phyloP scores from a whole-genome alignment of 1,140 invertebrate species.

The Trichogramma pretiosum region DNA sequence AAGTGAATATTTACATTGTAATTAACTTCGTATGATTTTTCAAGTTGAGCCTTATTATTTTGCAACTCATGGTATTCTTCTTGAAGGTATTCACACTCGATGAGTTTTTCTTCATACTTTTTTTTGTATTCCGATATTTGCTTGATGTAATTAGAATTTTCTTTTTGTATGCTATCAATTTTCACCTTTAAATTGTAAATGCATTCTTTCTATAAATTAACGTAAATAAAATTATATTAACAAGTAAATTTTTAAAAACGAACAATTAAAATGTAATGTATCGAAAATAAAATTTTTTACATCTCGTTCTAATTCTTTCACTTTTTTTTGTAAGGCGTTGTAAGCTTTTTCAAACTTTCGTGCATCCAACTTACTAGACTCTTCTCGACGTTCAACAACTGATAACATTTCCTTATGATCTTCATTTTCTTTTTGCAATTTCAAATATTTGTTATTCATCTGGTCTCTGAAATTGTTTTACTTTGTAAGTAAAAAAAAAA shows the following conservation, averaged over 20 bases:
- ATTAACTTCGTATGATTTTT: slow-evolving; percentile 1
- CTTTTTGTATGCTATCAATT: slow-evolving; percentile 1
- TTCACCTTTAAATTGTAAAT: slow-evolving; percentile 1
- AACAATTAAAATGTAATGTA: slow-evolving; percentile 1
- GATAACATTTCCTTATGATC: slow-evolving; percentile 19
- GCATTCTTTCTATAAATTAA: slow-evolving; percentile 10
- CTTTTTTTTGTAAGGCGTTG: slow-evolving; percentile 13
- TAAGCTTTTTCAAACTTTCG: slow-evolving; percentile 20
- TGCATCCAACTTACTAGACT: slow-evolving; percentile 13
- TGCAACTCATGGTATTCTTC: slow-evolving; percentile 1
- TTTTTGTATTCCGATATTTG: background rate
- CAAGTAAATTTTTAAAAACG: too few relatives aligned
- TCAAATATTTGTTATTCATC: slow-evolving; percentile 15
- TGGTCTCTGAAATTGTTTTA: slow-evolving; percentile 15
- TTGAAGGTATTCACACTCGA: background rate
- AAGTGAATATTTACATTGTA: background rate
- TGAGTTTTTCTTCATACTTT: slow-evolving; percentile 2
- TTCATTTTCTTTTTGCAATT: slow-evolving; percentile 24
- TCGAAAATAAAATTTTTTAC: slow-evolving; percentile 8
- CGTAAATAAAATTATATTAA: too few relatives aligned
- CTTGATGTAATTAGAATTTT: background rate
- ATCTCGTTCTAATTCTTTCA: slow-evolving; percentile 13
- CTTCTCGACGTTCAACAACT: slow-evolving; percentile 13
- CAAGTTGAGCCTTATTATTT: background rate
- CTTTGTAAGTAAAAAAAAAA: slow-evolving; percentile 2